Percentiles rank a stretch among this genome's conserved stretches.
phyloP scores from a whole-genome alignment of 2,888 invertebrate species.

The Melieria crassipennis region DNA sequence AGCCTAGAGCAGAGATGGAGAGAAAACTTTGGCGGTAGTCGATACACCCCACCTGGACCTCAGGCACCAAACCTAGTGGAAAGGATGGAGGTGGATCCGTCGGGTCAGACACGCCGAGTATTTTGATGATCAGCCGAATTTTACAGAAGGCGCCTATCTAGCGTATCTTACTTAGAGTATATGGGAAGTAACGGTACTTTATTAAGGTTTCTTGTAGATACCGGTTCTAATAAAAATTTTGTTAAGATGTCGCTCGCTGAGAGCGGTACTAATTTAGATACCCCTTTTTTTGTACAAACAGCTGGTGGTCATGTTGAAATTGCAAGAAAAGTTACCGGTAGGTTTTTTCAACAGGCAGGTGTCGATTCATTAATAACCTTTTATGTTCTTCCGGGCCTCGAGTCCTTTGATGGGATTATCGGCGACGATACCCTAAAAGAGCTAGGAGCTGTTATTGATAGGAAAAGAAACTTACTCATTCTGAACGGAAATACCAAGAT shows the following conservation, averaged over 20 bases:
- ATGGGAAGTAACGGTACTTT: too few species aligned
- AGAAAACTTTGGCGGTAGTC: neutral
- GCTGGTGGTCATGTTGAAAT: neutral
- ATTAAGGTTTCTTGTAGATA: too few species aligned
- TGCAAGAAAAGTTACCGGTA: neutral
- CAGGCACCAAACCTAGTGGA: neutral
- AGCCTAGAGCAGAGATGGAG: too few species aligned
- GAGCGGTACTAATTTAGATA: too few species aligned
- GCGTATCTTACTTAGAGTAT: too few species aligned
- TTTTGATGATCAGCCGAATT: neutral
- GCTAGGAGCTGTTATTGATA: slow-evolving; percentile 37
- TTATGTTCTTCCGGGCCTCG: slow-evolving; percentile 22
- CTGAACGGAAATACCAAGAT: slow-evolving; percentile 6
- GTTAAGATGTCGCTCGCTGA: too few species aligned
- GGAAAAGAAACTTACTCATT: slow-evolving; percentile 1
- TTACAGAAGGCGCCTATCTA: neutral
- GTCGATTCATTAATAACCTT: slow-evolving; percentile 17
- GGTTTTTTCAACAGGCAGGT: neutral
- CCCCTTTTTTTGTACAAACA: too few species aligned
- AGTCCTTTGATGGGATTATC: too few species aligned
- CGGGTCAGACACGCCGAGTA: neutral
- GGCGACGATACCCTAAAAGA: slow-evolving; percentile 34
- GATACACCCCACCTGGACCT: neutral
- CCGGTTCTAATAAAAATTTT: too few species aligned
- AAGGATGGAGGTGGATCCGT: neutral